These are phyloP conservation scores for Daboia siamensis DNA, from an alignment of 2,113 vertebrate genomes.

Conservation along the genomic window DNA sequence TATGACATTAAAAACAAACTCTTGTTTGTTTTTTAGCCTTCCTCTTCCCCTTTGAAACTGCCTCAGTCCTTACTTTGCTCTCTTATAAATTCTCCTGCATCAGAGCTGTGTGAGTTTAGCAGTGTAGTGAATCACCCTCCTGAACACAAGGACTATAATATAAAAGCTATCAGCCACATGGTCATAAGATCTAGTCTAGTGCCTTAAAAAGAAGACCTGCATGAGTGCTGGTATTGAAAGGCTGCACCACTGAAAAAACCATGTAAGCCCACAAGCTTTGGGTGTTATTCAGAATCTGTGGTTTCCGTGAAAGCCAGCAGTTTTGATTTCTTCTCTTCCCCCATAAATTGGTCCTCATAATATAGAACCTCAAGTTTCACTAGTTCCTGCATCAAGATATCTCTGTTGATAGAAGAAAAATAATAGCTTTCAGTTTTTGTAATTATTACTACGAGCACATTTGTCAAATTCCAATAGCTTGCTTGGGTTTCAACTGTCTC, in stretches of 20 bases:
- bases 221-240: constrained; percentile 24
- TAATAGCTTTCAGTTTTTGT: background rate
- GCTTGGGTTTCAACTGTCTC: background rate
- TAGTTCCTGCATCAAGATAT: background rate
- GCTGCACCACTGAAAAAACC: background rate
- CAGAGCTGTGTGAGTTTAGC: background rate
- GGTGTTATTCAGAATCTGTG: constrained; percentile 12
- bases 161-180: accelerated
- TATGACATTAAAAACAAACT: background rate
- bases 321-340: background rate
- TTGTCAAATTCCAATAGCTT: background rate
- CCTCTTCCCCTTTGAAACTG: background rate
- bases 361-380: background rate
- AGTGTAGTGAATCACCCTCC: constrained; percentile 3
- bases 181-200: constrained; percentile 45
- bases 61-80: background rate
- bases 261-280: background rate
- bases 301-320: background rate
- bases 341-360: background rate
- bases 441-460: background rate
- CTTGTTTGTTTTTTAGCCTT: constrained; percentile 7
- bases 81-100: background rate
- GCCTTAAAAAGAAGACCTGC: background rate
- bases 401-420: background rate
- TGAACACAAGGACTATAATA: background rate